Percentiles rank a stretch among this genome's conserved stretches.
Conservation (phyloP, 2,797 vertebrate species). For the Sardinella longiceps region DNA sequence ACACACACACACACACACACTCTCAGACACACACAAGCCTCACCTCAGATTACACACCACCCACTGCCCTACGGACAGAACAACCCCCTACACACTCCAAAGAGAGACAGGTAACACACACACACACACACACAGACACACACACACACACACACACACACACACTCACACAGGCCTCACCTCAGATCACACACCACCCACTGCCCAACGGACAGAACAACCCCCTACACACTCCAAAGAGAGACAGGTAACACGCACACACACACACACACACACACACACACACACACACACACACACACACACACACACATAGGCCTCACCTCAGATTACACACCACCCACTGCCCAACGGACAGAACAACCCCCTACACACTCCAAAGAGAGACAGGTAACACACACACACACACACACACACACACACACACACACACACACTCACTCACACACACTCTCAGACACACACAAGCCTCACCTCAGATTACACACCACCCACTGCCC, state of each 20-base stretch:
- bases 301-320: neutral
- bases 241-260: slow-evolving; percentile 88
- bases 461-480: neutral
- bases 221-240: slow-evolving; percentile 92
- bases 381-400: too few relatives aligned
- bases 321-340: neutral
- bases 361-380: too few relatives aligned
- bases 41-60: slow-evolving; percentile 71
- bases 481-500: slow-evolving; percentile 84
- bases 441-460: neutral
- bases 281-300: neutral
- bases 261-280: neutral
- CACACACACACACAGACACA: too few relatives aligned
- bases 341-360: too few relatives aligned
- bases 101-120: too few relatives aligned
- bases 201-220: slow-evolving; percentile 94
- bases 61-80: slow-evolving; percentile 93
- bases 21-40: too few relatives aligned
- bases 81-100: slow-evolving; percentile 37
- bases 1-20: too few relatives aligned
- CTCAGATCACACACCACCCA: slow-evolving; percentile 90
- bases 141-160: too few relatives aligned
- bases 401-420: neutral
- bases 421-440: neutral
- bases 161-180: slow-evolving; percentile 70